Base-by-base conservation (phyloP, 2,797 vertebrate genomes). In the Sebastes kiyomatsui region DNA sequence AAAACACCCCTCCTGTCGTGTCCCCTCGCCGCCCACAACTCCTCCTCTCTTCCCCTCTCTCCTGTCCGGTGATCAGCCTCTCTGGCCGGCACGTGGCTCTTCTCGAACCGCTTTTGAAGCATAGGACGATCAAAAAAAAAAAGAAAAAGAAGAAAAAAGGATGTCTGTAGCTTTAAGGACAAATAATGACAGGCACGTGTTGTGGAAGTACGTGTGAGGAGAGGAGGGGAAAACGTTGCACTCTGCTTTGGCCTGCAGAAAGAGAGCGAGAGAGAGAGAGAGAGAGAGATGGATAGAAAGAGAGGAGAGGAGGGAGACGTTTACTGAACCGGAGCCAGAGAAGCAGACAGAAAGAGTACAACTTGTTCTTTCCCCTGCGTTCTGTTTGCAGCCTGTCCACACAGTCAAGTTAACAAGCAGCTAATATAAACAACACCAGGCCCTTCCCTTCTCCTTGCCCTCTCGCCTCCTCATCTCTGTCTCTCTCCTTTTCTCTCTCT, bases 121-220 rank as follows among this genome's bases (percentile, higher is more conserved):
- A 66, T 84, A 90, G 90, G 88, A 93, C 77, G 86, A 92, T 92
- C 84, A n/a, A 11, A 13, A 28, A 55, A 54, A 54, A 52, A 67
- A 52, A 2, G 20, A 4, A 10, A 8, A 55, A 42, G 12, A 52
- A 71, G 14, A 80, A 79, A 79, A 79, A 67, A 65, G 54, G 91
- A 90, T 77, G 65, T 81, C 72, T 88, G 80, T 87, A 85, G 89
- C 93, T 95, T 96, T 95, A 96, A 97, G 96, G 96, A 96, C 96
- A 92, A 94, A 96, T 90, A 84, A 87, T 84, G 90, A 92, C 78
- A 68, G 84, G 68, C 78, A 35, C 75, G 71, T 89, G 86, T 78
- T 76, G 81, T 79, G 79, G 46, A 82, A 65, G 75, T 70, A 76
- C 35, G 74, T 74, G 80, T 59, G 86, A 87, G 89, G 87, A 87